Percentiles rank a stretch among this genome's conserved stretches.
Conservation (phyloP, 2,113 vertebrate species). For the Alligator mississippiensis region DNA sequence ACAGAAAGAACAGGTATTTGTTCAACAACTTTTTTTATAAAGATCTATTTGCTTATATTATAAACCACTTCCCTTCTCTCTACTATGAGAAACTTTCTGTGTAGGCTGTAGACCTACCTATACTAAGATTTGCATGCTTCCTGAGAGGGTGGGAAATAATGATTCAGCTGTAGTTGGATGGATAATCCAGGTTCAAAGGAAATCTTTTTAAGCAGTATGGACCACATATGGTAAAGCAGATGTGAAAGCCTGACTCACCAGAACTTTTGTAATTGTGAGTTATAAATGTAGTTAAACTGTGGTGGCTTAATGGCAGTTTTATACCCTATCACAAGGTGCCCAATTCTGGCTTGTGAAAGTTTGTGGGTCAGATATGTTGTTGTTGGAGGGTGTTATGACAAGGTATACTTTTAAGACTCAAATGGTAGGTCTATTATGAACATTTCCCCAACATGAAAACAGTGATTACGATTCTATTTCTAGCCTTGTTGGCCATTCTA, state of each 20-base stretch:
- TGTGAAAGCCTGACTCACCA: rapidly evolving
- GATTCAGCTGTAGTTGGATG: no score
- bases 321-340: neutral
- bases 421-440: neutral
- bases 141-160: no score
- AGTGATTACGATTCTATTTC: rapidly evolving
- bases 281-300: rapidly evolving
- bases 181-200: rapidly evolving
- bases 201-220: no score
- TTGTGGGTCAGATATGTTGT: neutral
- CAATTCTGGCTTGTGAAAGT: neutral
- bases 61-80: no score
- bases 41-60: no score
- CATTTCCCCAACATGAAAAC: rapidly evolving
- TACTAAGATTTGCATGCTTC: no score
- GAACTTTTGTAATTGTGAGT: rapidly evolving
- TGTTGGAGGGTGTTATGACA: neutral
- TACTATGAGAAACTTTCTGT: no score
- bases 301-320: neutral
- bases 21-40: no score
- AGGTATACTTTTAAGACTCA: rapidly evolving
- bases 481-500: neutral
- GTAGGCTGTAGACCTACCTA: no score
- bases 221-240: neutral
- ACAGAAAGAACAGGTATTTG: no score